These are phyloP conservation scores for Ginglymostoma cirratum DNA, from an alignment of 2,113 vertebrate genomes.

Conservation along the genomic window DNA sequence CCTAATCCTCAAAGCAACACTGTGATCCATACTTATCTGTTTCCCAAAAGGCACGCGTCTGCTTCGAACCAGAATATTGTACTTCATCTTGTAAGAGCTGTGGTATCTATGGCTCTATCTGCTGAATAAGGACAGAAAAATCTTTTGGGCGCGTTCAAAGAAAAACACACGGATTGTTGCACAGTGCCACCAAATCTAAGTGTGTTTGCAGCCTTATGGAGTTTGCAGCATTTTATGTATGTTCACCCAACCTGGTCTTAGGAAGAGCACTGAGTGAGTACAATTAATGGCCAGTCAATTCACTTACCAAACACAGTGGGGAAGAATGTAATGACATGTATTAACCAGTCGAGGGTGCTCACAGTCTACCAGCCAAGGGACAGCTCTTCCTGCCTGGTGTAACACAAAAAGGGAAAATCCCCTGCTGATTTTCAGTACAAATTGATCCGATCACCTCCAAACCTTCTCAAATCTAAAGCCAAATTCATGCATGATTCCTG, in stretches of 20 bases:
- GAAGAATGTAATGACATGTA: no score
- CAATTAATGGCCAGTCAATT: background rate
- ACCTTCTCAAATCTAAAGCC: background rate
- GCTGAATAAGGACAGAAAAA: background rate
- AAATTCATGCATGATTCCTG: background rate
- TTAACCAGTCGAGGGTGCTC: background rate
- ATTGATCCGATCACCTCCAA: background rate
- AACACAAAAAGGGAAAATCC: background rate
- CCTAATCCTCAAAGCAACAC: background rate
- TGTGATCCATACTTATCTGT: background rate
- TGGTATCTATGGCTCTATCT: background rate
- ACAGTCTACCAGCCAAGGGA: background rate
- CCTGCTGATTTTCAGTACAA: background rate
- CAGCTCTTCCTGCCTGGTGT: background rate
- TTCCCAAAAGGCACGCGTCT: background rate
- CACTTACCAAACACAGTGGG: background rate
- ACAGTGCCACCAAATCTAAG: background rate
- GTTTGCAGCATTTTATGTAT: background rate
- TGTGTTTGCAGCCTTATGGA: background rate
- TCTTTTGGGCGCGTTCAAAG: background rate
- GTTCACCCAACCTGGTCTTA: background rate
- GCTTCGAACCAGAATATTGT: background rate
- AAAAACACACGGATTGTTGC: background rate
- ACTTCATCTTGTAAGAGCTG: no score
- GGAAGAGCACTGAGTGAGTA: background rate